Evolutionary conservation across 2,888 invertebrate species (phyloP).

Genomic region (Pharmacophagus antenor): DNA sequence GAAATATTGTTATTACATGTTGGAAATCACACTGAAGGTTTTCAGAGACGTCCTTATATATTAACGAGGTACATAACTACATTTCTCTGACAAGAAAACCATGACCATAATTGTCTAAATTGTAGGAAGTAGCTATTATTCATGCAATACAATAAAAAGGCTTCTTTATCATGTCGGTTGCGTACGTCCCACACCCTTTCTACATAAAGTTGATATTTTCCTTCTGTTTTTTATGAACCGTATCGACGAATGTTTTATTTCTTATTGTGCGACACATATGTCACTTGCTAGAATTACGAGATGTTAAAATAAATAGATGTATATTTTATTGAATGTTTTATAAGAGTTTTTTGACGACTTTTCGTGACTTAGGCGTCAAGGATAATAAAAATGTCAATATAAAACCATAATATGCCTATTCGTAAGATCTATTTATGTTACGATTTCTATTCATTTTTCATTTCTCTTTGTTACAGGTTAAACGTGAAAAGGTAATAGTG

Average conservation of each 20-base stretch:
- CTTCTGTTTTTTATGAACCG: not conserved
- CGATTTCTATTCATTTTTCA: not conserved
- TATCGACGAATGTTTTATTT: constrained; percentile 3
- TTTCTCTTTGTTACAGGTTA: constrained; percentile 58
- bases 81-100: not conserved
- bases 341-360: not conserved
- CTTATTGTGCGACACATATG: constrained; percentile 2
- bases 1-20: no score
- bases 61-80: no score
- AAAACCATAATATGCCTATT: not conserved
- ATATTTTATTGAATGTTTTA: constrained; percentile 21
- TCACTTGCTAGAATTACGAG: constrained; percentile 15
- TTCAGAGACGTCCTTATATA: no score
- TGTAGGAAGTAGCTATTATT: not conserved
- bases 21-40: no score
- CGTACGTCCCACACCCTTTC: not conserved
- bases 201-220: constrained; percentile 1
- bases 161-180: constrained; percentile 5
- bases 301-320: constrained; percentile 9
- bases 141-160: not conserved
- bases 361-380: not conserved
- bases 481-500: no score
- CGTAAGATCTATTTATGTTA: not conserved
- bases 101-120: no score
- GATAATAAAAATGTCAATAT: not conserved